These are phyloP conservation scores for Charina bottae DNA, from an alignment of 2,113 vertebrate genomes.

Conservation along the genomic window DNA sequence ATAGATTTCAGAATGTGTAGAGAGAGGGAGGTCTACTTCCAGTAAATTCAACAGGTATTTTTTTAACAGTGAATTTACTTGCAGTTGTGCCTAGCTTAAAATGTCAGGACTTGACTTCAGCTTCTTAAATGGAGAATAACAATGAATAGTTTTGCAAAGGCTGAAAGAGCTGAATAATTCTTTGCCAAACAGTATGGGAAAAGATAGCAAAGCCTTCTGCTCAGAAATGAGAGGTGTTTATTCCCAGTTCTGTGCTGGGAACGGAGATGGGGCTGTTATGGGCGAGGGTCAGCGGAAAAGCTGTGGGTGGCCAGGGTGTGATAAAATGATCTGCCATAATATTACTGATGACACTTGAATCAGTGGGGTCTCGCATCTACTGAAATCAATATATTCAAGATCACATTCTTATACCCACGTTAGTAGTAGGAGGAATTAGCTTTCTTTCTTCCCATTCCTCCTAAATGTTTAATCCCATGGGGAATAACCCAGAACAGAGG, in stretches of 20 bases:
- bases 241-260: no score
- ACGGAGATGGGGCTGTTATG: no score
- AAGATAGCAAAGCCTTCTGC: background rate
- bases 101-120: constrained; percentile 4
- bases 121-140: constrained; percentile 12
- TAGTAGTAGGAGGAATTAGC: background rate
- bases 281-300: no score
- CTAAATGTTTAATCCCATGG: background rate
- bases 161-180: background rate
- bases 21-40: background rate
- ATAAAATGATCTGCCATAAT: background rate
- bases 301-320: background rate
- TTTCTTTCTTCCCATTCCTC: background rate
- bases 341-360: background rate
- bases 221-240: background rate
- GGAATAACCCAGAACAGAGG: background rate
- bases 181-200: background rate
- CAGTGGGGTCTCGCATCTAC: background rate
- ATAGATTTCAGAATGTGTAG: background rate
- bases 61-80: constrained; percentile 8
- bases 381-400: background rate
- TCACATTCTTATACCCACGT: background rate
- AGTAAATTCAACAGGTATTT: background rate
- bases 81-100: constrained; percentile 10
- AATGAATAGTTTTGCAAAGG: background rate